A percentile compares a stretch with the other conserved stretches of the same genome.
Evolutionary conservation across 2,113 vertebrate species (phyloP).

Genomic region (Zosterops japonicus): DNA sequence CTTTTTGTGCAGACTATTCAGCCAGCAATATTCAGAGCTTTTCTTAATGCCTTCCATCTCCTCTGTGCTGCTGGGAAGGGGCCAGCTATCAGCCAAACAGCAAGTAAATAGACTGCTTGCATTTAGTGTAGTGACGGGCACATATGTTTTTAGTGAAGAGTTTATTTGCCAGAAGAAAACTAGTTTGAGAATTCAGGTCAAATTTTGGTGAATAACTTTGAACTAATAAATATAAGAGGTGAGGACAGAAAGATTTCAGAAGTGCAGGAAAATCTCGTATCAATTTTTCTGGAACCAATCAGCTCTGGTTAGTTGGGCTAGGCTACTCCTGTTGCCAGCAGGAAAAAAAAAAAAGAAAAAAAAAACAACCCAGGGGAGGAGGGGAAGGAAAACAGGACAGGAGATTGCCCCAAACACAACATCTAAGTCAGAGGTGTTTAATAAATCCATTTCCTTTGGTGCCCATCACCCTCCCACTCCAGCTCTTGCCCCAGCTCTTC

Average conservation of each 20-base stretch:
- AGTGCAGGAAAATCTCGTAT: neutral
- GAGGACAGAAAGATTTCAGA: slow-evolving; percentile 45
- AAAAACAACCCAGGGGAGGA: neutral
- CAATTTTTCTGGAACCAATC: slow-evolving; percentile 5
- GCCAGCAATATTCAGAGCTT: slow-evolving; percentile 26
- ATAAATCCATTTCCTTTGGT: neutral
- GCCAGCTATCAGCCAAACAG: slow-evolving; percentile 35
- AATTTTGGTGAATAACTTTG: slow-evolving; percentile 29
- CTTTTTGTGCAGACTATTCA: neutral
- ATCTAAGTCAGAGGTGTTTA: neutral
- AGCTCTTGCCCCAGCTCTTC: neutral
- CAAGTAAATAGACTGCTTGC: slow-evolving; percentile 4
- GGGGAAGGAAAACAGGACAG: neutral
- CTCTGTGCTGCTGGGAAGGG: slow-evolving; percentile 6
- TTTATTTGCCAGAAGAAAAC: slow-evolving; percentile 52
- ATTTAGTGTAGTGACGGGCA: neutral
- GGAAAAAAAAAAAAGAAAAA: neutral
- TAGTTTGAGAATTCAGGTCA: slow-evolving; percentile 39
- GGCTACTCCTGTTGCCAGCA: neutral
- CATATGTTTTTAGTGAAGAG: slow-evolving; percentile 59
- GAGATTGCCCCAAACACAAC: neutral
- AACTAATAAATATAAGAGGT: slow-evolving; percentile 41
- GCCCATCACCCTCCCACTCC: rapidly evolving
- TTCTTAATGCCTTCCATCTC: slow-evolving; percentile 60
- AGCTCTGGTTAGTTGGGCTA: neutral